Percentiles rank a stretch among this genome's conserved stretches.
These are phyloP conservation scores for Crocuta crocuta DNA, from an alignment of 2,113 vertebrate genomes.

Conservation along the genomic window DNA sequence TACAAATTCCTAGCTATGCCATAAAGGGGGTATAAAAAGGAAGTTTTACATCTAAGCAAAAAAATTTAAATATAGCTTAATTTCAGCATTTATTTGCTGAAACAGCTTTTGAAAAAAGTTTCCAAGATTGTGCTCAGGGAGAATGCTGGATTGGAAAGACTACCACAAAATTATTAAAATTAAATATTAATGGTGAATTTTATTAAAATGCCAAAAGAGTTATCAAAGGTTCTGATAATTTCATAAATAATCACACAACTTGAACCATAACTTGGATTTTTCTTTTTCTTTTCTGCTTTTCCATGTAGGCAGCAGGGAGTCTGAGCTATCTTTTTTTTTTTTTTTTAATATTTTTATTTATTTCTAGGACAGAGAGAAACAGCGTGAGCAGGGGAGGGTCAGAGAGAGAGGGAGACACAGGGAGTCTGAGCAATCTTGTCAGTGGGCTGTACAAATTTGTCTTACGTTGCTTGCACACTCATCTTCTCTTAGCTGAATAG, in stretches of 20 bases:
- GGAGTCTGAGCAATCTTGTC: background rate
- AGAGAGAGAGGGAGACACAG: background rate
- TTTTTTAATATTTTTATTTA: too few relatives aligned
- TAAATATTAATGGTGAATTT: conserved; percentile 63
- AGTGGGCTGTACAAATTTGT: background rate
- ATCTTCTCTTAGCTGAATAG: background rate
- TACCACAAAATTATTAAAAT: conserved; percentile 59
- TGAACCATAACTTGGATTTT: background rate
- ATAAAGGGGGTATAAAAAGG: background rate
- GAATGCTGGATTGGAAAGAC: background rate
- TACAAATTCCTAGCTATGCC: background rate
- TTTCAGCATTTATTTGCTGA: conserved; percentile 34
- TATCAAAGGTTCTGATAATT: background rate
- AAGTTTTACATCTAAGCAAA: conserved; percentile 33
- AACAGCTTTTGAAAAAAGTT: conserved; percentile 17
- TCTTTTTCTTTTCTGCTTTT: background rate
- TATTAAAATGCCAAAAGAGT: conserved; percentile 61
- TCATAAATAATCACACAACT: background rate
- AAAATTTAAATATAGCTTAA: conserved; percentile 15
- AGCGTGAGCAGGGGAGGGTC: too few relatives aligned
- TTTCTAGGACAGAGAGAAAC: too few relatives aligned
- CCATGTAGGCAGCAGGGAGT: background rate
- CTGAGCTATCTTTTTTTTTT: background rate
- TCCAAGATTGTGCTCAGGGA: conserved; percentile 18
- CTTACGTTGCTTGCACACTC: too few relatives aligned